Base-by-base conservation (phyloP, 1,140 invertebrate genomes). In the Fragariocoptes setiger region DNA sequence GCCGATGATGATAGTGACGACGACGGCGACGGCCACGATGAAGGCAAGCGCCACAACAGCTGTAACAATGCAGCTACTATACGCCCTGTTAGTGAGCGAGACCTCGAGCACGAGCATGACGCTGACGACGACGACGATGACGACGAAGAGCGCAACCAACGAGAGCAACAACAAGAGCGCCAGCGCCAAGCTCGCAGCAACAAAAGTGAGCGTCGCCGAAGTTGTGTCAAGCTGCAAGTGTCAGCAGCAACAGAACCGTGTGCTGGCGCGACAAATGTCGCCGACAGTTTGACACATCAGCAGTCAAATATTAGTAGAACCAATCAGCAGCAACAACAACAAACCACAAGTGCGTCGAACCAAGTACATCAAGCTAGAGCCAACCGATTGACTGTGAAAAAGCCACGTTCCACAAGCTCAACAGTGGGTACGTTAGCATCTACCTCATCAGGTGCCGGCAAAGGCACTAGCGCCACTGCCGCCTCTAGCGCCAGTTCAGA, bases 381-480 rank as follows among this genome's bases (percentile, higher is more conserved):
- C 25, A 31, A 31, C n/a, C 25, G 25, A 31, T 8, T 31, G 8
- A n/a, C 25, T 8, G 25, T n/a, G n/a, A 79, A 54, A 16, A 39
- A 42, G 21, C 19, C 20, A 20, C 43, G 48, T 22, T 37, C 41
- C 18, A 25, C 20, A 40, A 37, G 36, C 15, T 19, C 35, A 37
- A 39, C 36, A n/a, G n/a, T n/a, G 2, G 25, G n/a, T 25, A 41
- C 44, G 25, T 36, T 16, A 16, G 22, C 15, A 36, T 44, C 16
- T 12, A 42, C 21, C 35, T 50, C 76, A 76, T 53, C 73, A 76
- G 49, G 64, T 73, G 50, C 57, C 8, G 8, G 8, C 25, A n/a
- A 31, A 8, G 8, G 8, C 8, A 31, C n/a, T 8, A n/a, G n/a
- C 25, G 8, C 8, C 25, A 8, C 41, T 42, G 47, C 36, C 37